Conservation (phyloP, 2,113 vertebrate genomes). For the Saguinus midas region DNA sequence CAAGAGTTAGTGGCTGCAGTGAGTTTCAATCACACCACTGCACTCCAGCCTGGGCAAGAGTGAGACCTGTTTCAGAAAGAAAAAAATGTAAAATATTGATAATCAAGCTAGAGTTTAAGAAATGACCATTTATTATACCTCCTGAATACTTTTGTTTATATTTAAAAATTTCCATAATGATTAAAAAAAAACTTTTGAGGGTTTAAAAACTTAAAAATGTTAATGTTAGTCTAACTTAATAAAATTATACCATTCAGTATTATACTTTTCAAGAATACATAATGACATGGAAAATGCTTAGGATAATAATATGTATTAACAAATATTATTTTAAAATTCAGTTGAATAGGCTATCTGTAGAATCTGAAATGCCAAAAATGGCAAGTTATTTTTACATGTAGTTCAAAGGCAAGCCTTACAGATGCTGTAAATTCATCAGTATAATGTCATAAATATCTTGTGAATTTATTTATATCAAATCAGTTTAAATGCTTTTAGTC, state of each 20-base stretch:
- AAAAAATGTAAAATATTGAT: constrained; percentile 8
- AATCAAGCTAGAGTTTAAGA: background rate
- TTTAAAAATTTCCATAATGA: background rate
- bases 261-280: background rate
- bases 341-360: background rate
- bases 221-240: background rate
- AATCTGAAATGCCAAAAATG: background rate
- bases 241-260: background rate
- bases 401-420: background rate
- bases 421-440: background rate
- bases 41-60: background rate
- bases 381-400: background rate
- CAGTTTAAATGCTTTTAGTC: background rate
- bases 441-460: background rate
- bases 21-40: too few relatives aligned
- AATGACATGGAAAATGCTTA: background rate
- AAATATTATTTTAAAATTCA: background rate
- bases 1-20: background rate
- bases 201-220: background rate
- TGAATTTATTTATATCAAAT: background rate
- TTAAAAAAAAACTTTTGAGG: background rate
- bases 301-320: background rate
- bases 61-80: background rate
- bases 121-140: background rate
- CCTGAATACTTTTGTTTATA: background rate